These are phyloP conservation scores for Rhagophthalmus giganteus DNA, from an alignment of 2,888 invertebrate species.

Conservation along the genomic window DNA sequence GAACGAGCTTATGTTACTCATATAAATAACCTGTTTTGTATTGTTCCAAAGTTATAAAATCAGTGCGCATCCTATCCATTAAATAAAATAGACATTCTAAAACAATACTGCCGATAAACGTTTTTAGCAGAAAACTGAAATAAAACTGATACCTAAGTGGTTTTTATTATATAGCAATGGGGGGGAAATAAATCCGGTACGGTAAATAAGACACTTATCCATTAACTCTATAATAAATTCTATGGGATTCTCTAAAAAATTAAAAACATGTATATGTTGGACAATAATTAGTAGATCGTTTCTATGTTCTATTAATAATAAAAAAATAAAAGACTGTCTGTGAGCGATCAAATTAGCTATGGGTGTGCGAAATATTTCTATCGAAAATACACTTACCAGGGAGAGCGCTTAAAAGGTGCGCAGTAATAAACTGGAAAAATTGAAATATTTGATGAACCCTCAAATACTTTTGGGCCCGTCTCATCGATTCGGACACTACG, in stretches of 20 bases:
- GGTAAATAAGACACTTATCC: conserved; percentile 55
- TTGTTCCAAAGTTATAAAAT: conserved; percentile 46
- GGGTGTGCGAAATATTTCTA: too few relatives aligned
- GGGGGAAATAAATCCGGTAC: conserved; percentile 53
- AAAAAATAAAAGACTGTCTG: too few relatives aligned
- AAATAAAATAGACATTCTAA: conserved; percentile 47
- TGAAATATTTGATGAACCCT: conserved; percentile 53
- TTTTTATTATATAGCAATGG: conserved; percentile 54
- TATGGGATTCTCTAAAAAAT: conserved; percentile 51
- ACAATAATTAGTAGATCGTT: too few relatives aligned
- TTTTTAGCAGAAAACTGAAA: neutral
- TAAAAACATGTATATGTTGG: too few relatives aligned
- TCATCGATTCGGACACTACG: conserved; percentile 43
- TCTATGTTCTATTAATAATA: too few relatives aligned
- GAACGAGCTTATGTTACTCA: neutral
- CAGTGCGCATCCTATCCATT: conserved; percentile 51
- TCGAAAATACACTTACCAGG: conserved; percentile 42
- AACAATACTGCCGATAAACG: too few relatives aligned
- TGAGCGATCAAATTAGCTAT: too few relatives aligned
- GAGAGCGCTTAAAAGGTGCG: conserved; percentile 52
- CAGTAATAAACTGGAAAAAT: conserved; percentile 56
- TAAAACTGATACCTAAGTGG: conserved; percentile 42
- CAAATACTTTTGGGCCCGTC: conserved; percentile 52
- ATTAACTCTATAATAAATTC: conserved; percentile 53
- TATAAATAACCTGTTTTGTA: conserved; percentile 42